Conservation (phyloP, 2,888 invertebrate species). For the Agapostemon virescens region DNA sequence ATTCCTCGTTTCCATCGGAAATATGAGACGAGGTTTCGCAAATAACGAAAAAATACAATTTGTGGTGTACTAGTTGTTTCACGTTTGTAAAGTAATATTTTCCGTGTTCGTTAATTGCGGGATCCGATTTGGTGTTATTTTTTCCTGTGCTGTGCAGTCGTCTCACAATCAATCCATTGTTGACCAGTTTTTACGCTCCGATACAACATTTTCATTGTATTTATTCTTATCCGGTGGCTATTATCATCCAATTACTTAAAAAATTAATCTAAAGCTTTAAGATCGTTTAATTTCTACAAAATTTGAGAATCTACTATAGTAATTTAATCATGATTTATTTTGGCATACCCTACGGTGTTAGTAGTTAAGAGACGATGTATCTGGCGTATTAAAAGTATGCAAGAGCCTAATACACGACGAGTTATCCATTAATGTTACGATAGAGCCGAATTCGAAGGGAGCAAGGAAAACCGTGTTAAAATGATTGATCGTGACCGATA, state of each 20-base stretch:
- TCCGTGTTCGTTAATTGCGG: neutral
- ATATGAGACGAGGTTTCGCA: neutral
- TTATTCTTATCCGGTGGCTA: neutral
- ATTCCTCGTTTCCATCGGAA: neutral
- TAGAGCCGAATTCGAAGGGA: neutral
- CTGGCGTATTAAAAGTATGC: neutral
- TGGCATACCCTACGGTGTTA: too few relatives aligned
- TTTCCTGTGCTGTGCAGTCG: neutral
- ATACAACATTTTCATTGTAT: neutral
- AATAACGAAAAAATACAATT: neutral
- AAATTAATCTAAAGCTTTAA: neutral
- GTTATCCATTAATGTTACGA: slow-evolving; percentile 1
- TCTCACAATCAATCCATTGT: neutral
- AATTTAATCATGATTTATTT: too few relatives aligned
- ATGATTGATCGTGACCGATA: slow-evolving; percentile 31
- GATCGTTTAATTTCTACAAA: neutral
- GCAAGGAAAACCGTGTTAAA: slow-evolving; percentile 10
- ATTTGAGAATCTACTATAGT: too few relatives aligned
- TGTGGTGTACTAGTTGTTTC: neutral
- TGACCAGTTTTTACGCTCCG: neutral
- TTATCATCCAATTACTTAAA: neutral
- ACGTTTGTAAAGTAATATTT: slow-evolving; percentile 1
- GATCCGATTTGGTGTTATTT: neutral
- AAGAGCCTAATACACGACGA: neutral
- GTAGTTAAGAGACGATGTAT: neutral